These are phyloP conservation scores for Cryptocephalus moraei DNA, from an alignment of 2,888 invertebrate species.

Conservation along the genomic window DNA sequence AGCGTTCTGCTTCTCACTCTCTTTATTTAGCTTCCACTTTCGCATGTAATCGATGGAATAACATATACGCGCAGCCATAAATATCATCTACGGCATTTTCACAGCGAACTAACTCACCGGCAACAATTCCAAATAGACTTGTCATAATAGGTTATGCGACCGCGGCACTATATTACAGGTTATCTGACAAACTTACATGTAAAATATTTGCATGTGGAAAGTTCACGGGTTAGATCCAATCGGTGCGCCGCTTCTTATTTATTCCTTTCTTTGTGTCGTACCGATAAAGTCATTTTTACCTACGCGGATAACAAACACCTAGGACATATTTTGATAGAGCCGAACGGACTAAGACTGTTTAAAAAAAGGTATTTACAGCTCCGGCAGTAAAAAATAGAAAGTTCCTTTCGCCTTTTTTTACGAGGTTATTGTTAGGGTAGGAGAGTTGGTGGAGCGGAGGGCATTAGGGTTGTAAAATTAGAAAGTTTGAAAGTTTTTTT, in stretches of 20 bases:
- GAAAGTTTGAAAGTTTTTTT: constrained; percentile 16
- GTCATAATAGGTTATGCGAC: constrained; percentile 33
- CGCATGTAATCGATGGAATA: neutral
- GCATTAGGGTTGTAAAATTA: constrained; percentile 21
- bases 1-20: too few species aligned
- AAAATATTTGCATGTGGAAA: constrained; percentile 36
- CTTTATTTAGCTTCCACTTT: too few species aligned
- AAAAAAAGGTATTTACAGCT: neutral
- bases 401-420: constrained; percentile 6
- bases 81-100: too few species aligned
- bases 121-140: constrained; percentile 28
- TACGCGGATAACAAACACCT: too few species aligned
- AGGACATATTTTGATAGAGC: neutral
- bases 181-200: constrained; percentile 30
- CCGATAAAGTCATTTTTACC: neutral
- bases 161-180: constrained; percentile 28
- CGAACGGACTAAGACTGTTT: neutral
- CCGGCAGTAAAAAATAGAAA: constrained; percentile 5
- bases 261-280: neutral
- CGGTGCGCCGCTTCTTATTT: constrained; percentile 11
- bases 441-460: too few species aligned
- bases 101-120: too few species aligned
- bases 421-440: constrained; percentile 5
- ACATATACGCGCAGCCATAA: too few species aligned
- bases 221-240: constrained; percentile 33